Percentiles rank a stretch among this genome's conserved stretches.
phyloP scores from a whole-genome alignment of 1,140 invertebrate species.

The Drosophila sp. region DNA sequence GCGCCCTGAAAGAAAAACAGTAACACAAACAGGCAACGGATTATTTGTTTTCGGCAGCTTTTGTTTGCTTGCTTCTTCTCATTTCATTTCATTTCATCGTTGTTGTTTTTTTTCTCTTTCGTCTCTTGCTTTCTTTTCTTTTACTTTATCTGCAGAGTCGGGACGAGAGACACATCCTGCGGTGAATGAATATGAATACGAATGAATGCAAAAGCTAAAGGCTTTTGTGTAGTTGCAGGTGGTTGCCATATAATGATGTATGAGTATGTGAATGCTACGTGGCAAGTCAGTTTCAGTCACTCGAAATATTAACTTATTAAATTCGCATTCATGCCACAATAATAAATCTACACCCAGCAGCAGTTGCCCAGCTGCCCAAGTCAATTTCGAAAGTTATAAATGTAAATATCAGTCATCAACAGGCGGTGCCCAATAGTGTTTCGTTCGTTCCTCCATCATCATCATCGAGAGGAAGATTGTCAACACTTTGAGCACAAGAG shows the following conservation, averaged over 20 bases:
- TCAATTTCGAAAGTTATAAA: slow-evolving; percentile 41
- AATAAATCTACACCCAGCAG: slow-evolving; percentile 30
- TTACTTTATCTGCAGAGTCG: slow-evolving; percentile 50
- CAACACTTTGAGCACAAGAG: slow-evolving; percentile 26
- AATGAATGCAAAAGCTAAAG: slow-evolving; percentile 25
- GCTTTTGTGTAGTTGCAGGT: background rate
- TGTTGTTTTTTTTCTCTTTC: slow-evolving; percentile 5
- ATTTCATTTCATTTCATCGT: slow-evolving; percentile 16
- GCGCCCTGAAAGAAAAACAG: slow-evolving; percentile 36
- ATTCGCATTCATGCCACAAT: slow-evolving; percentile 26
- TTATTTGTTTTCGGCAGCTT: slow-evolving; percentile 78
- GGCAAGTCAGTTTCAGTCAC: slow-evolving; percentile 23
- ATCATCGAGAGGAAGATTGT: slow-evolving; percentile 17
- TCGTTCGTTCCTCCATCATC: slow-evolving; percentile 3
- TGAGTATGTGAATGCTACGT: background rate
- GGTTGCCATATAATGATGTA: background rate
- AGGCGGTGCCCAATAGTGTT: slow-evolving; percentile 6
- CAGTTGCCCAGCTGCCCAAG: slow-evolving; percentile 30
- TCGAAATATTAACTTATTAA: slow-evolving; percentile 47
- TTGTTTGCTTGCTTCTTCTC: slow-evolving; percentile 55
- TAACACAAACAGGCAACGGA: slow-evolving; percentile 48
- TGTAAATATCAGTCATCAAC: slow-evolving; percentile 55
- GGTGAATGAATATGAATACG: slow-evolving; percentile 26
- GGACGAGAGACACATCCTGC: slow-evolving; percentile 36
- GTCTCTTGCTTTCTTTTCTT: slow-evolving; percentile 15